Conservation (phyloP, 2,113 vertebrate genomes). For the Pipa parva region DNA sequence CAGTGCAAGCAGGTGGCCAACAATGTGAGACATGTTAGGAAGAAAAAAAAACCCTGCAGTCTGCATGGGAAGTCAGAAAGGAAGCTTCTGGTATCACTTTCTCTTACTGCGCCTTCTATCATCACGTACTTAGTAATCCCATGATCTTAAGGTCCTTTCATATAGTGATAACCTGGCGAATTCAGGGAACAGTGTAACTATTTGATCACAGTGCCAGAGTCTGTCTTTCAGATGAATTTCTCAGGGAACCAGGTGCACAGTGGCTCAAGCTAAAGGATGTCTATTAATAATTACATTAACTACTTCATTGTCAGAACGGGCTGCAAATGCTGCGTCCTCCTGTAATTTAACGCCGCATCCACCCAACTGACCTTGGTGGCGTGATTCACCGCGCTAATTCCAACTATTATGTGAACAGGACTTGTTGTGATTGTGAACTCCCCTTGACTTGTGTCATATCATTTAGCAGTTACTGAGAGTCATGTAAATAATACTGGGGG, state of each 20-base stretch:
- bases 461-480: too few relatives aligned
- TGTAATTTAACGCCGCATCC: too few relatives aligned
- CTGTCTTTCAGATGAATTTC: slow-evolving; percentile 13
- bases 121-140: slow-evolving; percentile 9
- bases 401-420: too few relatives aligned
- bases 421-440: too few relatives aligned
- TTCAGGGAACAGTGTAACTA: slow-evolving; percentile 3
- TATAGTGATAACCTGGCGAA: slow-evolving; percentile 17
- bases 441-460: too few relatives aligned
- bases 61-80: slow-evolving; percentile 28
- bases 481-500: too few relatives aligned
- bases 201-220: slow-evolving; percentile 20
- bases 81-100: slow-evolving; percentile 19
- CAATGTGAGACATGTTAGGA: slow-evolving; percentile 30
- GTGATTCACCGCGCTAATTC: too few relatives aligned
- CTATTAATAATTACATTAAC: too few relatives aligned
- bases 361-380: too few relatives aligned
- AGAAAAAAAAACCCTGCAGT: slow-evolving; percentile 22
- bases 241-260: slow-evolving; percentile 11
- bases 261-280: too few relatives aligned
- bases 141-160: slow-evolving; percentile 19
- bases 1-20: slow-evolving; percentile 39
- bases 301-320: too few relatives aligned
- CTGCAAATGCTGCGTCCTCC: too few relatives aligned
- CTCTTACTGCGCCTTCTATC: slow-evolving; percentile 10